Conservation (phyloP, 2,888 invertebrate genomes). For the Philereme vetulata region DNA sequence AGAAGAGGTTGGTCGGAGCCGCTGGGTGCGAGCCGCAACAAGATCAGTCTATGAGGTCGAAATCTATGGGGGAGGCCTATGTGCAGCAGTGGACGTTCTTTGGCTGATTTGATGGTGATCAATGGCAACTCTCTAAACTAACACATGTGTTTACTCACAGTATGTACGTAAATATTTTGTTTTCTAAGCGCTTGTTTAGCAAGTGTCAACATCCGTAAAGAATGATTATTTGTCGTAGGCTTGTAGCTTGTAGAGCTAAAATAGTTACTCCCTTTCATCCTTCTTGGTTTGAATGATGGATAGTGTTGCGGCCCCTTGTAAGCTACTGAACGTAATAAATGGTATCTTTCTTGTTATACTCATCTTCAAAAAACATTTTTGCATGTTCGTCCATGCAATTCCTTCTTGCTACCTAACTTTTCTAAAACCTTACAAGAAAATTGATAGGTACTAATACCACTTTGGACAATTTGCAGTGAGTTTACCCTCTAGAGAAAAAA, state of each 20-base stretch:
- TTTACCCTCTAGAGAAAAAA: slow-evolving; percentile 17
- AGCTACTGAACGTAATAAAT: slow-evolving; percentile 23
- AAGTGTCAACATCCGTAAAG: slow-evolving; percentile 4
- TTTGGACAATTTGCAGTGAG: slow-evolving; percentile 13
- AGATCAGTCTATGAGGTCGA: too few relatives aligned
- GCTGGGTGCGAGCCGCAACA: too few relatives aligned
- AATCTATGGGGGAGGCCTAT: too few relatives aligned
- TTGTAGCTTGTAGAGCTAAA: slow-evolving; percentile 19
- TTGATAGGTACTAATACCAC: slow-evolving; percentile 10
- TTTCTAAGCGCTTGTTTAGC: neutral
- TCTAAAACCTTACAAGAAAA: slow-evolving; percentile 6
- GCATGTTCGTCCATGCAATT: too few relatives aligned
- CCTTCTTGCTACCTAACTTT: too few relatives aligned
- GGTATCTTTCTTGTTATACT: slow-evolving; percentile 17
- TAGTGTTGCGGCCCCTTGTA: slow-evolving; percentile 19
- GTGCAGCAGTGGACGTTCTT: too few relatives aligned
- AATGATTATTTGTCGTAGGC: slow-evolving; percentile 4
- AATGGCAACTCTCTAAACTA: too few relatives aligned
- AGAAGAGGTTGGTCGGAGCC: too few relatives aligned
- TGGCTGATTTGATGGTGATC: too few relatives aligned
- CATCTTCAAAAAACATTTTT: neutral
- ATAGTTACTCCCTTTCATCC: slow-evolving; percentile 20
- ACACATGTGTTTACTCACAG: too few relatives aligned
- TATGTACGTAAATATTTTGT: too few relatives aligned
- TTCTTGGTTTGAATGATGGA: slow-evolving; percentile 23